phyloP scores from a whole-genome alignment of 2,888 invertebrate genomes.

The Apamea anceps region DNA sequence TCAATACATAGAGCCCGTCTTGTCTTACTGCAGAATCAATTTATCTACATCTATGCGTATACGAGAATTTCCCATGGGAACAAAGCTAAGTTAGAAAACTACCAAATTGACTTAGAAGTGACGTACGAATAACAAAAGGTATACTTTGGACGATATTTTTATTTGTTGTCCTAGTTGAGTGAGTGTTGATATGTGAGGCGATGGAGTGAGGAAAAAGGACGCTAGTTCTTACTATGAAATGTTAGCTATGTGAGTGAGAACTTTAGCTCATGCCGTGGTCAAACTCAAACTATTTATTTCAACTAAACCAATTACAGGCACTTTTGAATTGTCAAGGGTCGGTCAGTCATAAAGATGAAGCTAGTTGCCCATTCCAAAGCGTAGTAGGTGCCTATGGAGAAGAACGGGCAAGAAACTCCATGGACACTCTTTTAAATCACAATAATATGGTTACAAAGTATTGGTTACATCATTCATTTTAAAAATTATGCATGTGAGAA shows the following conservation, averaged over 20 bases:
- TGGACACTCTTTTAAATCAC: too few species aligned
- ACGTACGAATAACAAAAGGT: conserved; percentile 65
- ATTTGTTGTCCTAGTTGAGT: background rate
- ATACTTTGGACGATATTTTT: conserved; percentile 39
- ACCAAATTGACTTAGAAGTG: conserved; percentile 75
- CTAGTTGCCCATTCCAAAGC: too few species aligned
- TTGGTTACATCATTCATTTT: too few species aligned
- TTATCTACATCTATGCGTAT: conserved; percentile 39
- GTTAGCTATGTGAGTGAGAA: background rate
- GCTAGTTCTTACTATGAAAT: background rate
- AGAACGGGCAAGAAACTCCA: too few species aligned
- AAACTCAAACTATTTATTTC: too few species aligned
- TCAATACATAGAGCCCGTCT: conserved; percentile 6
- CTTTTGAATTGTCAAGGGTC: too few species aligned
- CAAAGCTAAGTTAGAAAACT: conserved; percentile 78
- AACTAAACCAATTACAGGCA: too few species aligned
- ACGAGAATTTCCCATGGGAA: conserved; percentile 64
- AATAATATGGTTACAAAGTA: too few species aligned
- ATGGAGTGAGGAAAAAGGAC: background rate
- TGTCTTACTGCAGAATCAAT: conserved; percentile 61
- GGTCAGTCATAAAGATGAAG: too few species aligned
- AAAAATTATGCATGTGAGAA: too few species aligned
- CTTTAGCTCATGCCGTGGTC: background rate
- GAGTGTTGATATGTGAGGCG: conserved; percentile 3
- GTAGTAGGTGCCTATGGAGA: too few species aligned